phyloP scores from a whole-genome alignment of 2,888 invertebrate species.

The Pogonocherus hispidulus region DNA sequence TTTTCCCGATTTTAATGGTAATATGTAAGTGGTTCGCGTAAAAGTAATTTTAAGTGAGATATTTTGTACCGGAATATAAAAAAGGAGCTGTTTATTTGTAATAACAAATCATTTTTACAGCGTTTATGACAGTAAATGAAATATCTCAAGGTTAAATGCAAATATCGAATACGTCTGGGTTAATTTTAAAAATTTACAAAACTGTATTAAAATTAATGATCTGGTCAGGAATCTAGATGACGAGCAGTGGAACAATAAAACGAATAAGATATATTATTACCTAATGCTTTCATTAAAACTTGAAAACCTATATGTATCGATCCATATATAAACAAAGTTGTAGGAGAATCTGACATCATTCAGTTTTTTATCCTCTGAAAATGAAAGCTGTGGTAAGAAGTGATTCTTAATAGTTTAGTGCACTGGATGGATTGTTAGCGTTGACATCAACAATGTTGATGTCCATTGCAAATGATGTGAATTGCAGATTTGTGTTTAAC shows the following conservation, averaged over 20 bases:
- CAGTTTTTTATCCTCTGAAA: conserved; percentile 28
- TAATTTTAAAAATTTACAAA: conserved; percentile 33
- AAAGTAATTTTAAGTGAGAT: no score
- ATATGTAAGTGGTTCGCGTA: no score
- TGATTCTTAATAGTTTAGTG: not conserved
- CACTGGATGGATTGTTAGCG: not conserved
- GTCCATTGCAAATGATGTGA: not conserved
- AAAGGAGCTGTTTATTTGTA: not conserved
- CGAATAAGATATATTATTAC: conserved; percentile 24
- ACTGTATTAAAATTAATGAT: conserved; percentile 34
- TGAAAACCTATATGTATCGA: conserved; percentile 16
- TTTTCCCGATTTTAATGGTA: no score
- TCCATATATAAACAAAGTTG: conserved; percentile 33
- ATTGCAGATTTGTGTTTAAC: not conserved
- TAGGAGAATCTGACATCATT: conserved; percentile 31
- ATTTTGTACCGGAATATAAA: no score
- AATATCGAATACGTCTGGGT: conserved; percentile 9
- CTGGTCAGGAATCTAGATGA: conserved; percentile 35
- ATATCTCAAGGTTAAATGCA: conserved; percentile 20
- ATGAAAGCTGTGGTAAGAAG: conserved; percentile 33
- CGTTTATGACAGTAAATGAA: conserved; percentile 14
- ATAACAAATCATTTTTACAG: conserved; percentile 7
- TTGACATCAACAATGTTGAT: not conserved
- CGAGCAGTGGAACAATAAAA: conserved; percentile 32
- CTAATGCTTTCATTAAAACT: conserved; percentile 30